Evolutionary conservation across 2,797 vertebrate genomes (phyloP), one percentile per base, ranked within the genome.

Genomic region (Acanthopagrus latus): DNA sequence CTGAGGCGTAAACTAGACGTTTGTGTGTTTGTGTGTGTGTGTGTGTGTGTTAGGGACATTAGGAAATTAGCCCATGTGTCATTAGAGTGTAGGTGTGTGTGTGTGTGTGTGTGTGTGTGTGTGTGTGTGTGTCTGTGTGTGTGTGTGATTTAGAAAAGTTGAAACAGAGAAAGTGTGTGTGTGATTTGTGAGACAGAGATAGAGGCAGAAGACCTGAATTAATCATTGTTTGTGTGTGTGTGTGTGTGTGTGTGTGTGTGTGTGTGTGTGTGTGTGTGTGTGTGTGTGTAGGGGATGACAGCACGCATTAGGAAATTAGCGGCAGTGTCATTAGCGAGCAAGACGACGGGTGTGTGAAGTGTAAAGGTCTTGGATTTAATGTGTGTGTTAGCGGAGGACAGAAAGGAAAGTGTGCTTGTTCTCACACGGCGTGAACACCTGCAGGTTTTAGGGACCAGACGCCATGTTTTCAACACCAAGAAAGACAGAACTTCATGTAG

Each of bases 61-160:
- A 86, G 80, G 55, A 85, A 81, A 89, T 85, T 82, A 88, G 76
- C 76, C 57, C 27, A 62, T 74, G 83, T 82, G 78, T 88, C 76
- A 86, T 88, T 88, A 81, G 83, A 58, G 63, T 14, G 68, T 13
- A 52, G 23, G 73, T 67, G 72, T 44, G 48, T 66, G 58, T 67
- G 67, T 56, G 69, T 63, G 76, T 63, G 56, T n/a, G n/a, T n/a
- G n/a, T n/a, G n/a, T n/a, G n/a, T n/a, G n/a, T n/a, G n/a, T n/a
- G n/a, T n/a, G n/a, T n/a, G n/a, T n/a, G n/a, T n/a, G n/a, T n/a
- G n/a, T n/a, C n/a, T n/a, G n/a, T n/a, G n/a, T n/a, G n/a, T n/a
- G n/a, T n/a, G n/a, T n/a, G n/a, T n/a, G n/a, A n/a, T n/a, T 80
- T 47, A 38, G 50, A 81, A 83, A 84, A 85, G 78, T 82, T 84